Evolutionary conservation across 2,113 vertebrate genomes (phyloP).

Genomic region (Ophiodon elongatus): DNA sequence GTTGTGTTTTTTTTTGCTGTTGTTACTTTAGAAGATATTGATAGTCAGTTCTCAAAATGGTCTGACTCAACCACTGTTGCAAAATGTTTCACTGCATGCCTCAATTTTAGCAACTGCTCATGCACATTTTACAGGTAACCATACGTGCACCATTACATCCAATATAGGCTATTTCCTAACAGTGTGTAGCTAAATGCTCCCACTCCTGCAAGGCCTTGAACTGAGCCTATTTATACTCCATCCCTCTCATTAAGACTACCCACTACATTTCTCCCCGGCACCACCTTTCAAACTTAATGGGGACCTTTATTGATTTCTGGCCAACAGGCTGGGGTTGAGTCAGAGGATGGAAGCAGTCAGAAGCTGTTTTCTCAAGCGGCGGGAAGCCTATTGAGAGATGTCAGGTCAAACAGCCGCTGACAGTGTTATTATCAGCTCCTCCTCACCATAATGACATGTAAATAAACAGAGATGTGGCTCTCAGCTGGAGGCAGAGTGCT

Average conservation of each 20-base stretch:
- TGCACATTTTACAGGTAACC: not conserved
- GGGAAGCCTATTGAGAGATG: conserved; percentile 88
- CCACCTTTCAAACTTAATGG: not conserved
- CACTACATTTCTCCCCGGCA: not conserved
- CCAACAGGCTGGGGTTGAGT: not conserved
- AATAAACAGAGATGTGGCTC: conserved; percentile 96
- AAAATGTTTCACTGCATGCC: not conserved
- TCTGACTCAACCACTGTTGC: not conserved
- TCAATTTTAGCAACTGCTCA: not conserved
- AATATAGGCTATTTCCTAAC: not conserved
- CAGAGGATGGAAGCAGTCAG: not conserved
- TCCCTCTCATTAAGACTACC: too few species aligned
- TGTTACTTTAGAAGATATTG: not conserved
- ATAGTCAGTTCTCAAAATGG: not conserved
- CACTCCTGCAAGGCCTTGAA: not conserved
- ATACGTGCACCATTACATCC: not conserved
- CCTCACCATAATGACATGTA: conserved; percentile 96
- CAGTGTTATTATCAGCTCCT: conserved; percentile 95
- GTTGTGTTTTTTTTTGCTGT: not conserved
- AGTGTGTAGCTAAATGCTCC: not conserved
- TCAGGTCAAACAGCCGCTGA: conserved; percentile 97
- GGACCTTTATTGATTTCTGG: not conserved
- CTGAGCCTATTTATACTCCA: not conserved
- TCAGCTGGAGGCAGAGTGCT: conserved; percentile 89
- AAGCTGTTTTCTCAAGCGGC: conserved; percentile 27